Conservation (phyloP, 1,140 invertebrate species). For the Acromyrmex charruanus region DNA sequence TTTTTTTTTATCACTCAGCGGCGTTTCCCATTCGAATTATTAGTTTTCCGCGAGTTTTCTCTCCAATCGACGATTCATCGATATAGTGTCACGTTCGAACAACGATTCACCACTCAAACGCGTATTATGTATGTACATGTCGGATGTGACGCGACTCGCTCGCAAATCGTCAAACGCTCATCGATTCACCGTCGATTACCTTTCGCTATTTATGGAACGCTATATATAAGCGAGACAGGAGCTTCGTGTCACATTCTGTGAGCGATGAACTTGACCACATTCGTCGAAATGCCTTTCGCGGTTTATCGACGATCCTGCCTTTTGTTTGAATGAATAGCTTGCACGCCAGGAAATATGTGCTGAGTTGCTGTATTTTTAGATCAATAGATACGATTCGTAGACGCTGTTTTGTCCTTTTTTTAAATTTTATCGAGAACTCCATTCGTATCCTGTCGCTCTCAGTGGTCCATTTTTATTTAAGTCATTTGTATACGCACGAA, state of each 20-base stretch:
- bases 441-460: not conserved
- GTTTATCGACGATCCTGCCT: not conserved
- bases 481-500: too few species aligned
- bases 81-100: conserved; percentile 12
- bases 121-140: conserved; percentile 44
- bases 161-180: conserved; percentile 41
- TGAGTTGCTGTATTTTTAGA: not conserved
- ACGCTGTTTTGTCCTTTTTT: not conserved
- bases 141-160: conserved; percentile 26
- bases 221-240: conserved; percentile 23
- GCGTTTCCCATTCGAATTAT: conserved; percentile 6
- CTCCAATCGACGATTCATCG: not conserved
- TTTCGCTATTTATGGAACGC: conserved; percentile 55
- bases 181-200: conserved; percentile 35
- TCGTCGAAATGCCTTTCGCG: conserved; percentile 1
- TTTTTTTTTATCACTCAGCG: conserved; percentile 40
- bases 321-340: not conserved
- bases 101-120: not conserved
- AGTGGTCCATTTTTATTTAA: too few species aligned
- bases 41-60: not conserved
- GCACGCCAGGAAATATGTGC: not conserved
- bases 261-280: conserved; percentile 51
- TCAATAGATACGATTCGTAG: not conserved
- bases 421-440: too few species aligned
- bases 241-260: not conserved